Evolutionary conservation across 2,888 invertebrate species (phyloP), one percentile per base, ranked within the genome.

Genomic region (Epinotia demarniana): DNA sequence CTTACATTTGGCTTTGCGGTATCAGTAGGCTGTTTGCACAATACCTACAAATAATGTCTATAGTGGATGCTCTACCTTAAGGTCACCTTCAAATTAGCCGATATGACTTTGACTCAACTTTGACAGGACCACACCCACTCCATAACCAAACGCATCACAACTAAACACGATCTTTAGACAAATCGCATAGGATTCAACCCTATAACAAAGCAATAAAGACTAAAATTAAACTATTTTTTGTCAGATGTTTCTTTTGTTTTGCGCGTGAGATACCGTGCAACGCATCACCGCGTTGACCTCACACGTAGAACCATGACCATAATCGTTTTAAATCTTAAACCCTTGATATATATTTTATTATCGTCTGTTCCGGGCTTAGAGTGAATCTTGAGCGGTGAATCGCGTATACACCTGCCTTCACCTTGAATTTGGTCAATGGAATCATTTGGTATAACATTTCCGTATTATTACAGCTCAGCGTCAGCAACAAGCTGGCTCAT

Each of bases 61-160:
- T 9, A 39, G 39, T 9, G 39, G 39, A 39, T 39, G 39, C 2
- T 4, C 2, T 9, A 9, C 39, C 0, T 39, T 9, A 39, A 0
- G 39, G 9, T 39, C 39, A 39, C 39, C 39, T 39, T 39, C 39
- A 39, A 9, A 9, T n/a, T 1, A 6, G 27, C n/a, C 66, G n/a
- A 53, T 27, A 46, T 19, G 68, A 57, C 43, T 68, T 68, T 39
- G 39, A 68, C 16, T 33, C 13, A 39, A 18, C 57, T 67, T 67
- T 67, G 68, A 57, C 68, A 57, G 68, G 33, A 19, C 68, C 68
- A 68, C 57, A 43, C 68, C 57, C 57, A 58, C 57, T 68, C 13
- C 57, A 68, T 19, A 39, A 12, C n/a, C 18, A 67, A 39, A 53
- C 9, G n/a, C n/a, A 3, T 39, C 23, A n/a, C 6, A 18, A 18